Conservation (phyloP, 2,113 vertebrate species). For the Lophius piscatorius region DNA sequence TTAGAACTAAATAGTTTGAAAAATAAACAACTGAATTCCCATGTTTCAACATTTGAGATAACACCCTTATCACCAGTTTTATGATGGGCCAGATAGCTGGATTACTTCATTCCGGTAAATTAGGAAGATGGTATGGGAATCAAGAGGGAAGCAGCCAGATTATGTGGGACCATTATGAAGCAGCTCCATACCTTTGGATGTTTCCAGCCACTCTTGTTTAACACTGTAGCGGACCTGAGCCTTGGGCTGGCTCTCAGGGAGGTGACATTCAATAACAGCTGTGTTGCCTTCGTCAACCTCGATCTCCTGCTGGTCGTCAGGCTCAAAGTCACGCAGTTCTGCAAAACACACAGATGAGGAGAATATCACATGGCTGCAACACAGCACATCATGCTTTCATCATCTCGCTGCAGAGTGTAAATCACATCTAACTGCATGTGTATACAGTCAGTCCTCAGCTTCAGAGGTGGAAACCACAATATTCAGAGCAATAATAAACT, state of each 20-base stretch:
- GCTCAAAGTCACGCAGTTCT: conserved; percentile 97
- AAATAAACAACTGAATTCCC: conserved; percentile 77
- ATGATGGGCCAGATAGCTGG: conserved; percentile 61
- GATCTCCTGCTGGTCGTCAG: conserved; percentile 90
- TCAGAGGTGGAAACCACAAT: conserved; percentile 41
- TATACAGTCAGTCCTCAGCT: conserved; percentile 40
- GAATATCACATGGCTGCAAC: conserved; percentile 5
- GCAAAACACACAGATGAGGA: conserved; percentile 22
- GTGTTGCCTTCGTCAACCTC: conserved; percentile 98
- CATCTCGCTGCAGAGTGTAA: conserved; percentile 32
- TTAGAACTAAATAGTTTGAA: conserved; percentile 71
- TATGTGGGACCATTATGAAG: conserved; percentile 7
- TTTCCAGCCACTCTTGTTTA: conserved; percentile 97
- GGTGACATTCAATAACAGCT: conserved; percentile 93
- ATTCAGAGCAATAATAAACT: conserved; percentile 50
- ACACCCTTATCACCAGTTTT: conserved; percentile 61
- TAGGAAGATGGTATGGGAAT: conserved; percentile 51
- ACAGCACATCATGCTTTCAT: conserved; percentile 24
- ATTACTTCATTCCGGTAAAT: conserved; percentile 69
- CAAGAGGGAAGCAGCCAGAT: conserved; percentile 11
- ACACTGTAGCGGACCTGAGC: conserved; percentile 97
- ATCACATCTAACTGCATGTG: conserved; percentile 40
- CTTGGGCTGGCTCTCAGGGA: conserved; percentile 96
- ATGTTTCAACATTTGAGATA: conserved; percentile 75
- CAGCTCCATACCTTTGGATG: conserved; percentile 87